These are phyloP conservation scores for Apocheima hispidaria DNA, from an alignment of 2,888 invertebrate species.

Conservation along the genomic window DNA sequence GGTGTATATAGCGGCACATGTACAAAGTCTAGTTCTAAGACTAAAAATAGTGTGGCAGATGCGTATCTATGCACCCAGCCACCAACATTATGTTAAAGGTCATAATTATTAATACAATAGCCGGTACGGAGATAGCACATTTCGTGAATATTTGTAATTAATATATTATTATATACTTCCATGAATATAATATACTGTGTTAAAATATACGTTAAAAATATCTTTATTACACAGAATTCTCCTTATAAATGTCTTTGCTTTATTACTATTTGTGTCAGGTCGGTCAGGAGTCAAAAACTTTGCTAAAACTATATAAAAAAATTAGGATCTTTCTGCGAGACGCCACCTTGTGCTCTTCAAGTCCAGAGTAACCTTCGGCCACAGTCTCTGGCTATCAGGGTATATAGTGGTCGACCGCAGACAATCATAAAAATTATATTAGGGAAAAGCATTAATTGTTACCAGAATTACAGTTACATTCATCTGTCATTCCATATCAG, in stretches of 20 bases:
- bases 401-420: too few relatives aligned
- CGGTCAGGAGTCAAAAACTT: too few relatives aligned
- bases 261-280: too few relatives aligned
- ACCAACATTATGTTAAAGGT: slow-evolving; percentile 60
- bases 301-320: too few relatives aligned
- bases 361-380: too few relatives aligned
- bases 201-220: not conserved
- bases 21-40: slow-evolving; percentile 56
- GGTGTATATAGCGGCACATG: slow-evolving; percentile 17
- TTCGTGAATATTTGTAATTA: not conserved
- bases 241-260: too few relatives aligned
- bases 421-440: too few relatives aligned
- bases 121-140: slow-evolving; percentile 12
- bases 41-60: slow-evolving; percentile 68
- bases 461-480: not conserved
- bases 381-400: too few relatives aligned
- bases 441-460: not conserved
- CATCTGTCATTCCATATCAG: slow-evolving; percentile 18
- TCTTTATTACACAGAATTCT: too few relatives aligned
- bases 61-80: slow-evolving; percentile 53
- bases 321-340: too few relatives aligned
- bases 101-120: slow-evolving; percentile 38
- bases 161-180: not conserved
- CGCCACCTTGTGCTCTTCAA: too few relatives aligned
- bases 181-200: not conserved